phyloP scores from a whole-genome alignment of 1,140 invertebrate genomes.

The Mesaphorura yosii region DNA sequence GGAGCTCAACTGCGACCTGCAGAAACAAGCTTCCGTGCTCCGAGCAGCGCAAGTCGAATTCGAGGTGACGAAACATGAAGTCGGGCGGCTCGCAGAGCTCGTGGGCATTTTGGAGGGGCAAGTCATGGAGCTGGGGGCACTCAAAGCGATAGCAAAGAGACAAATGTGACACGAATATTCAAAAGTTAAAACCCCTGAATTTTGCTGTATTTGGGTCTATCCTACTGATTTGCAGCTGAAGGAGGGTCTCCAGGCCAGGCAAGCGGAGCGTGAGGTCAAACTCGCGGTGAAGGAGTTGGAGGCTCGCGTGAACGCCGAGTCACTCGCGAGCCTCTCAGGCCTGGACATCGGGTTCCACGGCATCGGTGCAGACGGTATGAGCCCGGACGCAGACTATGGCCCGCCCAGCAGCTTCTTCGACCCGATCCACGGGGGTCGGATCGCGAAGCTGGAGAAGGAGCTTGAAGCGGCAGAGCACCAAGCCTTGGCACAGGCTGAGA shows the following conservation, averaged over 20 bases:
- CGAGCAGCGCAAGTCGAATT: constrained; percentile 84
- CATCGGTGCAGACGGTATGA: constrained; percentile 56
- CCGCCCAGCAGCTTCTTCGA: constrained; percentile 83
- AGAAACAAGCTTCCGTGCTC: constrained; percentile 89
- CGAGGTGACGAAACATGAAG: constrained; percentile 95
- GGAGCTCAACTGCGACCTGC: constrained; percentile 93
- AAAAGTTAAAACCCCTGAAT: constrained; percentile 59
- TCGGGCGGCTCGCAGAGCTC: constrained; percentile 73
- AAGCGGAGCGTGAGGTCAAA: constrained; percentile 82
- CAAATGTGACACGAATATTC: too few relatives aligned
- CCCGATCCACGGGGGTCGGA: constrained; percentile 89
- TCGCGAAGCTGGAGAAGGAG: constrained; percentile 87
- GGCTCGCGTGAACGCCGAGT: constrained; percentile 77
- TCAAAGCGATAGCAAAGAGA: constrained; percentile 89
- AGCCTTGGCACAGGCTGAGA: constrained; percentile 55
- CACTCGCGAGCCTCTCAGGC: constrained; percentile 82
- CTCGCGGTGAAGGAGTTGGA: constrained; percentile 96
- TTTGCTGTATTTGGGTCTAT: too few relatives aligned
- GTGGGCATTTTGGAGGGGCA: constrained; percentile 73
- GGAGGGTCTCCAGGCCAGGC: constrained; percentile 81
- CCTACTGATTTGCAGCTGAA: too few relatives aligned
- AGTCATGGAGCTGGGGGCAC: constrained; percentile 74
- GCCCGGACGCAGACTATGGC: constrained; percentile 23
- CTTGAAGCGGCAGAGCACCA: constrained; percentile 77
- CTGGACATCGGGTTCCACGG: constrained; percentile 73